Conservation (phyloP, 2,113 vertebrate species). For the Bungarus multicinctus region DNA sequence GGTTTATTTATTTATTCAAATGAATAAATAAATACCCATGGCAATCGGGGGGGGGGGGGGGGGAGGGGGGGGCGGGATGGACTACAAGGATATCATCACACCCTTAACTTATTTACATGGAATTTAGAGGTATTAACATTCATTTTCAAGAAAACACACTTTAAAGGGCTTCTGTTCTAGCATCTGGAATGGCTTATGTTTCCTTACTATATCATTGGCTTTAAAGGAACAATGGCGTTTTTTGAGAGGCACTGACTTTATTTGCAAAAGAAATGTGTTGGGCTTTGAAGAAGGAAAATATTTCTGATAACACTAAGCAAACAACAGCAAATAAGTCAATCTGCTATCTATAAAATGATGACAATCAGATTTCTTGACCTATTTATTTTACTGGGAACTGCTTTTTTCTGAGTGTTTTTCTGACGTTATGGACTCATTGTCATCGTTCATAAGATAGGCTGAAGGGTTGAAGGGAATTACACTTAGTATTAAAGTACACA, state of each 20-base stretch:
- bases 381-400: neutral
- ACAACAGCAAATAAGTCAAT: neutral
- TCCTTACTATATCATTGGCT: neutral
- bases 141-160: conserved; percentile 1
- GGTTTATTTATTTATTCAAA: neutral
- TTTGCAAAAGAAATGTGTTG: neutral
- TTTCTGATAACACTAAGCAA: neutral
- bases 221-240: conserved; percentile 16
- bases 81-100: conserved; percentile 2
- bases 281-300: neutral
- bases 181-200: neutral
- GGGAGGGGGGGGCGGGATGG: too few relatives aligned
- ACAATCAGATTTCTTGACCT: neutral
- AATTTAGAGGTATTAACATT: neutral
- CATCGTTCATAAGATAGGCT: neutral
- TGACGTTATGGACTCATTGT: neutral
- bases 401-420: too few relatives aligned
- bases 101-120: neutral
- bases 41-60: too few relatives aligned
- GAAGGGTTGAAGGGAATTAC: neutral
- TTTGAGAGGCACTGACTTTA: neutral
- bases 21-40: neutral
- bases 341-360: neutral
- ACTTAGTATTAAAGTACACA: neutral
- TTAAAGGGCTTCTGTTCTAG: neutral